Evolutionary conservation across 1,140 invertebrate species (phyloP).

Genomic region (Drosophila quadrilineata): DNA sequence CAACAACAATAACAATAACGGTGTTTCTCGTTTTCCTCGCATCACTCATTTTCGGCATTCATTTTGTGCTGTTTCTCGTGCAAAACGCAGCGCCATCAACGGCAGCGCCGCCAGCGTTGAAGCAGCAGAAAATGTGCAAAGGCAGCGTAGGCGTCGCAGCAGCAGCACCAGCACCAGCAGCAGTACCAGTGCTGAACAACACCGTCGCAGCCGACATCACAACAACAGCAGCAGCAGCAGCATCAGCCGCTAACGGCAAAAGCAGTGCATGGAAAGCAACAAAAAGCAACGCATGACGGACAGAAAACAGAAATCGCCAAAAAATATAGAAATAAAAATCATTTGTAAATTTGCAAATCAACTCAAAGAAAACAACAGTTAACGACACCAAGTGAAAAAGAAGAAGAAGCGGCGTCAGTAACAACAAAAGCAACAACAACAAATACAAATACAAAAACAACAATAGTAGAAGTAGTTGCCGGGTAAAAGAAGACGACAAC

Average conservation of each 20-base stretch:
- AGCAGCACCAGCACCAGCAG: constrained; percentile 10
- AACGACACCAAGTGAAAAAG: not conserved
- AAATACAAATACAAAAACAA: not conserved
- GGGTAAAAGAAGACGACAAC: constrained; percentile 4
- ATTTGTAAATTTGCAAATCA: no score
- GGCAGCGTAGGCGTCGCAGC: constrained; percentile 27
- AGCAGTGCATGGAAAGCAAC: constrained; percentile 27
- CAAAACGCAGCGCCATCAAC: not conserved
- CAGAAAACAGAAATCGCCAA: constrained; percentile 2
- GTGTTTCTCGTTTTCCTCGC: not conserved
- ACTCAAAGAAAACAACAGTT: not conserved
- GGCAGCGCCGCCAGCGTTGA: constrained; percentile 1
- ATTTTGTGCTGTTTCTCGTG: not conserved
- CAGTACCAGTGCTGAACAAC: constrained; percentile 25
- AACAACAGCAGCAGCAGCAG: constrained; percentile 20
- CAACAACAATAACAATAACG: constrained; percentile 10
- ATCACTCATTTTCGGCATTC: not conserved
- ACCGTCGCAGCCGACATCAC: constrained; percentile 6
- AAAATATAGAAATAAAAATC: constrained; percentile 15
- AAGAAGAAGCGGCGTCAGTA: constrained; percentile 15
- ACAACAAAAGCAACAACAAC: constrained; percentile 15
- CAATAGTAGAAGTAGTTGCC: not conserved
- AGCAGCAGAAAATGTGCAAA: constrained; percentile 47
- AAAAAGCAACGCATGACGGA: constrained; percentile 40
- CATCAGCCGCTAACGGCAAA: no score